Evolutionary conservation across 2,113 vertebrate species (phyloP).

Genomic region (Esox niger): DNA sequence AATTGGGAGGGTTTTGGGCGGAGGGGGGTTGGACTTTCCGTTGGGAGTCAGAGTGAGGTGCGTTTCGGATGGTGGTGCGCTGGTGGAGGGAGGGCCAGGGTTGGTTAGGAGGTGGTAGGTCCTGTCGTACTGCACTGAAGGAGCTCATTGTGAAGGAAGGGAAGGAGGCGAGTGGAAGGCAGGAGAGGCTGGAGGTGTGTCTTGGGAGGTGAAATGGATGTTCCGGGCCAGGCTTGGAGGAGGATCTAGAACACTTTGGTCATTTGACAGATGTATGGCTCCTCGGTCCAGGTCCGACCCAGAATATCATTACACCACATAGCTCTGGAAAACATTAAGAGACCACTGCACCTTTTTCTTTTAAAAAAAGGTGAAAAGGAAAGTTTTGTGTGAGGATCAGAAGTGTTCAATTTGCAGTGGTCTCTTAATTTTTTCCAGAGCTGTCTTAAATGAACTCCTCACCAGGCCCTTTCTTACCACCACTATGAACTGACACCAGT

Average conservation of each 20-base stretch:
- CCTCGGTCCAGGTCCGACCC: not conserved
- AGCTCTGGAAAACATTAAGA: too few relatives aligned
- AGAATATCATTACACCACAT: slow-evolving; percentile 9
- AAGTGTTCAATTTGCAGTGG: too few relatives aligned
- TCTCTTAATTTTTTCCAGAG: too few relatives aligned
- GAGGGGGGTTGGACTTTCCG: slow-evolving; percentile 65
- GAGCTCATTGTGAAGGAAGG: slow-evolving; percentile 42
- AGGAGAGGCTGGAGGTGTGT: not conserved
- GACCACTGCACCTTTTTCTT: too few relatives aligned
- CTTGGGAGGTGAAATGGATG: slow-evolving; percentile 27
- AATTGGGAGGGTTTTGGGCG: slow-evolving; percentile 70
- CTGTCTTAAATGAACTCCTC: slow-evolving; percentile 5
- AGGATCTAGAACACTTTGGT: slow-evolving; percentile 7
- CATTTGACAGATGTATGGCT: slow-evolving; percentile 11
- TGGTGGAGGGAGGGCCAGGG: slow-evolving; percentile 27
- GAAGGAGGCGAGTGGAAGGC: slow-evolving; percentile 12
- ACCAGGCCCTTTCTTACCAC: not conserved
- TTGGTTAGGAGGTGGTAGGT: slow-evolving; percentile 22
- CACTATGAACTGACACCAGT: slow-evolving; percentile 2
- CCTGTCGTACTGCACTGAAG: slow-evolving; percentile 42
- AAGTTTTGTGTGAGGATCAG: too few relatives aligned
- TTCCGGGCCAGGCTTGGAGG: slow-evolving; percentile 2
- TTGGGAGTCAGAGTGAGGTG: slow-evolving; percentile 62
- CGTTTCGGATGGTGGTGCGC: slow-evolving; percentile 35
- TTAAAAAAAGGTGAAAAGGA: too few relatives aligned